Conservation (phyloP, 1,140 invertebrate species). For the Aphaenogaster floridana region DNA sequence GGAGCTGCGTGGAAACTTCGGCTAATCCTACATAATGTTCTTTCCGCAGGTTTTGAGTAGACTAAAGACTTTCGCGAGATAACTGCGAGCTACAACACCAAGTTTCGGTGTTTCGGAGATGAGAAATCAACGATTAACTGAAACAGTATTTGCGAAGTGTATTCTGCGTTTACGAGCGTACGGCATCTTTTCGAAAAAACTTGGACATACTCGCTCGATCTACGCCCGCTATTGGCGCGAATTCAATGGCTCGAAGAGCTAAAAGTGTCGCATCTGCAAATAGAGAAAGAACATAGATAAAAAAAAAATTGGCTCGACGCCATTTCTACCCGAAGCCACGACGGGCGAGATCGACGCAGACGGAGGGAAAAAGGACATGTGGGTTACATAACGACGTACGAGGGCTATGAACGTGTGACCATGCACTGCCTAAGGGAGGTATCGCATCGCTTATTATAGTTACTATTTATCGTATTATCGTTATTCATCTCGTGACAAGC, state of each 20-base stretch:
- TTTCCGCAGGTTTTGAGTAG: neutral
- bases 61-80: slow-evolving; percentile 1
- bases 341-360: neutral
- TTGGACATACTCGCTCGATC: slow-evolving; percentile 80
- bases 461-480: slow-evolving; percentile 53
- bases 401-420: slow-evolving; percentile 39
- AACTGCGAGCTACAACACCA: neutral
- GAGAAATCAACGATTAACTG: neutral
- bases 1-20: slow-evolving; percentile 22
- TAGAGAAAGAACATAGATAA: slow-evolving; percentile 81
- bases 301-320: slow-evolving; percentile 65
- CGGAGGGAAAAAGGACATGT: slow-evolving; percentile 31
- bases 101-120: neutral
- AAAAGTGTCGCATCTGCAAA: slow-evolving; percentile 84
- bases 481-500: slow-evolving; percentile 47
- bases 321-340: slow-evolving; percentile 1
- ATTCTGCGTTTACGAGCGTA: slow-evolving; percentile 86
- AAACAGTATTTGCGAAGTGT: neutral
- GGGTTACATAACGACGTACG: slow-evolving; percentile 32
- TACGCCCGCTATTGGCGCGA: slow-evolving; percentile 79
- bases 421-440: slow-evolving; percentile 45
- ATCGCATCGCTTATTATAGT: slow-evolving; percentile 51
- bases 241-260: slow-evolving; percentile 80
- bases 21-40: slow-evolving; percentile 18
- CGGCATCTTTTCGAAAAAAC: slow-evolving; percentile 80